These are phyloP conservation scores for Diglossa cyanea DNA, from an alignment of 2,797 vertebrate genomes.

Conservation along the genomic window DNA sequence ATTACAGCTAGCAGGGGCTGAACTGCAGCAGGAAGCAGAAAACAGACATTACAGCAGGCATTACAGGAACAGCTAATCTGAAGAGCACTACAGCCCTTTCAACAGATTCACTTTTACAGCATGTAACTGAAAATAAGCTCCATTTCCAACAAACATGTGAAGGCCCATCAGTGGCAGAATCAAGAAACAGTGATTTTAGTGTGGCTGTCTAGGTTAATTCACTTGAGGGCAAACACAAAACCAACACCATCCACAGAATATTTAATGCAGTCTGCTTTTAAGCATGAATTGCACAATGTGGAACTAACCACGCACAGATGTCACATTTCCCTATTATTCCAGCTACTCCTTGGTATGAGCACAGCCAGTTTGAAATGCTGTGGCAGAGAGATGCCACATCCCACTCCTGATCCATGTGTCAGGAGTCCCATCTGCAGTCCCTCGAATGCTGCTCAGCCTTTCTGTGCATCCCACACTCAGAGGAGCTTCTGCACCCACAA, in stretches of 20 bases:
- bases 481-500: not conserved
- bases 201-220: not conserved
- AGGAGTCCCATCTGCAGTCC: not conserved
- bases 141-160: not conserved
- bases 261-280: not conserved
- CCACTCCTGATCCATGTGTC: fast-evolving
- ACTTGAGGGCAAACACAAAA: not conserved
- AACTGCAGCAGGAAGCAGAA: conserved; percentile 4
- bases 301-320: not conserved
- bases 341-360: not conserved
- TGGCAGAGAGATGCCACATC: not conserved
- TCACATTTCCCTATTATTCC: not conserved
- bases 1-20: not conserved
- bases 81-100: not conserved
- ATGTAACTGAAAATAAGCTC: not conserved
- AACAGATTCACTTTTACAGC: not conserved
- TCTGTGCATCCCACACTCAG: not conserved
- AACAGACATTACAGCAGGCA: not conserved
- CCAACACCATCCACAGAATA: not conserved
- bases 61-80: not conserved
- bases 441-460: not conserved
- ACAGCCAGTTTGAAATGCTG: not conserved
- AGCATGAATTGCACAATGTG: not conserved
- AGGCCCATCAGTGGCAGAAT: not conserved
- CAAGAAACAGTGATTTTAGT: not conserved